Evolutionary conservation across 2,113 vertebrate genomes (phyloP).

Genomic region (Phaethon lepturus): DNA sequence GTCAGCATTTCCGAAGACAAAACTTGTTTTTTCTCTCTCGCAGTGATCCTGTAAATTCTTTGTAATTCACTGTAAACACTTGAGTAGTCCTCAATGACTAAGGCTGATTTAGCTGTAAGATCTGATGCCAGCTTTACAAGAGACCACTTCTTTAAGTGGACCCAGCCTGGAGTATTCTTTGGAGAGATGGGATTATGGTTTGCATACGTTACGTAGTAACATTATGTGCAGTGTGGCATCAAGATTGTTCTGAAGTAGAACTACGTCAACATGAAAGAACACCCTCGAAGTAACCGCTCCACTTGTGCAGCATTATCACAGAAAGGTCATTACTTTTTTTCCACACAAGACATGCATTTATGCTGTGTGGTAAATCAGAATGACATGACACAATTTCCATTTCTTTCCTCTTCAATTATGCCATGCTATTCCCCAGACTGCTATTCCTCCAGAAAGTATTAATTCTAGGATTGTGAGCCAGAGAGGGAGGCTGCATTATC

Average conservation of each 20-base stretch:
- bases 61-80: neutral
- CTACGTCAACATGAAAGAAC: neutral
- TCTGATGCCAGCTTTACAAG: neutral
- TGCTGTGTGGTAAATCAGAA: neutral
- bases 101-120: neutral
- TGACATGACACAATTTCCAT: neutral
- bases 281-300: neutral
- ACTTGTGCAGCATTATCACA: neutral
- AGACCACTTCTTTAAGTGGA: neutral
- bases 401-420: neutral
- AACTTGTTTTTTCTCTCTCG: neutral
- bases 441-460: neutral
- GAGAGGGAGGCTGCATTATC: neutral
- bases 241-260: neutral
- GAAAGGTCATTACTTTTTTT: neutral
- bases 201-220: accelerated
- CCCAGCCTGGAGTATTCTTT: neutral
- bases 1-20: neutral
- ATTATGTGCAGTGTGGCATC: neutral
- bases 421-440: neutral
- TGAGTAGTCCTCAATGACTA: neutral
- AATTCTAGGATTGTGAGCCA: neutral
- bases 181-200: accelerated
- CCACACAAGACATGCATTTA: neutral
- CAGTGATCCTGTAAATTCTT: constrained; percentile 19